These are phyloP conservation scores for Synergus gifuensis DNA, from an alignment of 2,888 invertebrate genomes.

Conservation along the genomic window DNA sequence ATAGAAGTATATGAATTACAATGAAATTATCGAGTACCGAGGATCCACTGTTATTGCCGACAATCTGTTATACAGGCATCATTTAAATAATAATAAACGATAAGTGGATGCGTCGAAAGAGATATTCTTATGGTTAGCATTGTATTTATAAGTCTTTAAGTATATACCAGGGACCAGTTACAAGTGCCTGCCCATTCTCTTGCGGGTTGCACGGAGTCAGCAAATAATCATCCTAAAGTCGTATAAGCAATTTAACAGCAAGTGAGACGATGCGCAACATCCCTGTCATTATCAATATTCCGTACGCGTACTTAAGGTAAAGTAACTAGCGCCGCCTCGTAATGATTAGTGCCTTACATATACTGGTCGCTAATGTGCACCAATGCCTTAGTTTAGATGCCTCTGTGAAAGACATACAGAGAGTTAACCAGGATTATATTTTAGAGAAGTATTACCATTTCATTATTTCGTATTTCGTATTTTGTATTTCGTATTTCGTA, in stretches of 20 bases:
- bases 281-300: conserved; percentile 41
- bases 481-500: neutral
- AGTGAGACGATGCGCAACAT: conserved; percentile 39
- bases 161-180: conserved; percentile 37
- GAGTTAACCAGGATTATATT: neutral
- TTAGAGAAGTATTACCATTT: neutral
- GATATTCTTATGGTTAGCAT: conserved; percentile 42
- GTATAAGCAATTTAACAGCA: conserved; percentile 39
- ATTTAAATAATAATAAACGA: conserved; percentile 42
- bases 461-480: neutral
- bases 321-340: conserved; percentile 38
- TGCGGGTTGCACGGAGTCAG: conserved; percentile 25
- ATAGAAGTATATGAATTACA: conserved; percentile 41
- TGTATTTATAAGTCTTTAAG: conserved; percentile 42
- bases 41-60: conserved; percentile 38
- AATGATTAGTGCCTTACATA: conserved; percentile 12
- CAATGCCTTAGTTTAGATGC: conserved; percentile 13
- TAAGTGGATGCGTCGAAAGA: conserved; percentile 42
- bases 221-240: conserved; percentile 41
- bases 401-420: neutral
- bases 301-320: conserved; percentile 26
- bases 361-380: conserved; percentile 12
- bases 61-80: conserved; percentile 42
- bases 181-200: conserved; percentile 38
- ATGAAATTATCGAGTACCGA: conserved; percentile 40